Evolutionary conservation across 2,888 invertebrate species (phyloP).

Genomic region (Ctena decussata): DNA sequence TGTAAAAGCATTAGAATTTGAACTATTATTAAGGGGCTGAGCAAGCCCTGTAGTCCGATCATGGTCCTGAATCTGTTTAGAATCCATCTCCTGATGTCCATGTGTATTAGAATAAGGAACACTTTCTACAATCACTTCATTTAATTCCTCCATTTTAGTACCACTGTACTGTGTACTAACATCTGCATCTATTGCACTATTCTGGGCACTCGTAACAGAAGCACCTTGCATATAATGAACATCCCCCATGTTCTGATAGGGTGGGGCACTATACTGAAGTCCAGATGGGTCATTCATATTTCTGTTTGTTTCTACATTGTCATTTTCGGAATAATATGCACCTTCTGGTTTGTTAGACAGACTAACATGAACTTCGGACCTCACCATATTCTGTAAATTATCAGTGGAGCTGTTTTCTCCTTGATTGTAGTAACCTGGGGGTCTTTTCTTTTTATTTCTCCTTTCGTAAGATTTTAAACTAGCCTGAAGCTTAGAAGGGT

Average conservation of each 20-base stretch:
- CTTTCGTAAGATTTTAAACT: conserved; percentile 64
- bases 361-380: background rate
- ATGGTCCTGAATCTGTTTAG: conserved; percentile 63
- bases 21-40: background rate
- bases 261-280: background rate
- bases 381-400: background rate
- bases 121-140: conserved; percentile 21
- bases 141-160: background rate
- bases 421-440: conserved; percentile 72
- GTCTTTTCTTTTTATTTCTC: conserved; percentile 76
- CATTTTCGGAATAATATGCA: background rate
- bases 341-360: background rate
- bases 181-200: background rate
- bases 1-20: background rate
- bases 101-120: conserved; percentile 7
- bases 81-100: conserved; percentile 22
- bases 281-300: background rate
- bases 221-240: background rate
- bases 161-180: background rate
- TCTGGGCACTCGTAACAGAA: background rate
- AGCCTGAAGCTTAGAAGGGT: conserved; percentile 54
- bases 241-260: background rate
- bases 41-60: conserved; percentile 49
- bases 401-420: conserved; percentile 31
- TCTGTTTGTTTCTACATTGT: background rate